A percentile compares a stretch with the other conserved stretches of the same genome.
phyloP scores from a whole-genome alignment of 1,140 invertebrate species.

The Armadillidium nasatum region DNA sequence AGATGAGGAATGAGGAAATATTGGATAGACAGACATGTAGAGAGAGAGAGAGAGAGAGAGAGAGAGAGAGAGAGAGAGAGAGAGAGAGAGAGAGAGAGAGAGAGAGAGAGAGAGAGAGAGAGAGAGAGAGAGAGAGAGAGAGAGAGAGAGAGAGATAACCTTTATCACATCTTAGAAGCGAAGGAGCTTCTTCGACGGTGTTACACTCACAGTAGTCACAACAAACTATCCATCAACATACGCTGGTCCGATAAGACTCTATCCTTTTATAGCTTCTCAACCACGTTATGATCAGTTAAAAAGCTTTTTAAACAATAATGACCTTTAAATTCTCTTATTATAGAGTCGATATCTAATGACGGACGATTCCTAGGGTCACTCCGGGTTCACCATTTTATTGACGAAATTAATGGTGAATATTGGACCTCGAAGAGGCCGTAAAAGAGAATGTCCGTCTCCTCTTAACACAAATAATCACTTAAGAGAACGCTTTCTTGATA shows the following conservation, averaged over 20 bases:
- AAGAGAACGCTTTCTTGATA: not conserved
- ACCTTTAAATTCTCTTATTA: too few relatives aligned
- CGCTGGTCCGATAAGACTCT: not conserved
- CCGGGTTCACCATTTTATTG: not conserved
- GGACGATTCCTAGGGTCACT: not conserved
- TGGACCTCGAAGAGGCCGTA: not conserved
- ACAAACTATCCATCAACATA: slow-evolving; percentile 4
- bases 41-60: too few relatives aligned
- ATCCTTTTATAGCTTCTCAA: too few relatives aligned
- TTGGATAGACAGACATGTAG: too few relatives aligned
- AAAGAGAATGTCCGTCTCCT: not conserved
- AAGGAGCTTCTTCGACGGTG: not conserved
- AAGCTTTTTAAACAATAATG: too few relatives aligned
- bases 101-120: not conserved
- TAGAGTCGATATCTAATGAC: too few relatives aligned
- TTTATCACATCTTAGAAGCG: not conserved
- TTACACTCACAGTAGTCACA: not conserved
- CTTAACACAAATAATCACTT: slow-evolving; percentile 5
- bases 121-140: not conserved
- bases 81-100: too few relatives aligned
- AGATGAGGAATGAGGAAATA: too few relatives aligned
- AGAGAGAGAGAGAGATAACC: not conserved
- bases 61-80: too few relatives aligned
- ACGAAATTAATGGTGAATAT: not conserved
- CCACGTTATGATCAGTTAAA: too few relatives aligned